Evolutionary conservation across 2,888 invertebrate genomes (phyloP), one percentile per base, ranked within the genome.

Genomic region (Apomyelois bistriatella): DNA sequence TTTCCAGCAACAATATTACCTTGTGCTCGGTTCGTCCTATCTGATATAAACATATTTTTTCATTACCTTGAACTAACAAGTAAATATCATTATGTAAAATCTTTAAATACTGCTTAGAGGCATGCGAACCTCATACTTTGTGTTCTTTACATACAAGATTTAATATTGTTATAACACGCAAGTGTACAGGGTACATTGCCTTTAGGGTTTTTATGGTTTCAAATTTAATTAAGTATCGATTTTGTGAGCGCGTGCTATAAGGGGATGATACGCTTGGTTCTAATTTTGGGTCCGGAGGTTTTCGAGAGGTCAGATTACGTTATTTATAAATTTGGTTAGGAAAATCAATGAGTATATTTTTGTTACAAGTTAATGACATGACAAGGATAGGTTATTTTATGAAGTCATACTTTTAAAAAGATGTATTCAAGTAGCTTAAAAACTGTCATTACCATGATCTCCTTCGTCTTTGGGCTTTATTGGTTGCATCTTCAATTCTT

Each of bases 131-230:
- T 28, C 28, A 49, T 52, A 43, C 42, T 52, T 52, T 52, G 43
- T 52, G 17, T 41, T 35, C 42, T 51, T 51, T 42, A 51, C 52
- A 52, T 52, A 52, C 13, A 52, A 35, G 35, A 32, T 50, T 49
- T 50, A 38, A 50, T 30, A 40, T 30, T 50, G 28, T 38, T 40
- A 16, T 5, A 30, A 16, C 49, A 50, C 49, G 49, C 49, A 9
- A 50, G 32, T 35, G 48, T n/a, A 48, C 49, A 13, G 32, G 32
- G 7, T 32, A 43, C 30, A 16, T 46, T 52, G 60, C 58, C 64
- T 64, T 56, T 70, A 71, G 78, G 74, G 78, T 72, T 82, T 81
- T 80, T 80, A 82, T 61, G 82, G 82, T 68, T 80, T 81, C 78
- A 70, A 75, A 77, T 80, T 82, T 81, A 82, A 82, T 82, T 78